Evolutionary conservation across 2,888 invertebrate species (phyloP).

Genomic region (Sminthurinus aureus): DNA sequence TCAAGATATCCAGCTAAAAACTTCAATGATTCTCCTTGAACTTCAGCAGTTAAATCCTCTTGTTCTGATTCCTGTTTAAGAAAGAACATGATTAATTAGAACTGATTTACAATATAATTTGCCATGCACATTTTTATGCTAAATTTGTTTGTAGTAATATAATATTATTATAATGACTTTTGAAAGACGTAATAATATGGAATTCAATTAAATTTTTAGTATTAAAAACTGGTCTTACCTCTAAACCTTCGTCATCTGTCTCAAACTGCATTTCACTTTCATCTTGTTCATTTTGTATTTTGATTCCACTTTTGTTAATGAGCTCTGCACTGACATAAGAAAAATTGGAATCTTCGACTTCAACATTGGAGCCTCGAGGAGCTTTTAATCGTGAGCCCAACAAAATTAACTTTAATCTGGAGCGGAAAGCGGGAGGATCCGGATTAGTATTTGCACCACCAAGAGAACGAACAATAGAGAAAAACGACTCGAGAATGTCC

Average conservation of each 20-base stretch:
- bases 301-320: background rate
- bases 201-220: too few species aligned
- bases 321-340: background rate
- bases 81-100: too few species aligned
- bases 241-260: background rate
- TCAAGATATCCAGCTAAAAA: conserved; percentile 37
- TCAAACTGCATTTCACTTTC: background rate
- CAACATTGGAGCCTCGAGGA: conserved; percentile 15
- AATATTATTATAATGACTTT: background rate
- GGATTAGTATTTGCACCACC: conserved; percentile 21
- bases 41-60: too few species aligned
- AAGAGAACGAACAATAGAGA: conserved; percentile 24
- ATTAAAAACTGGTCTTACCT: background rate
- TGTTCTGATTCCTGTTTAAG: too few species aligned
- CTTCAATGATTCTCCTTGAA: background rate
- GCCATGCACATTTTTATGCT: too few species aligned
- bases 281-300: background rate
- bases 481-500: conserved; percentile 35
- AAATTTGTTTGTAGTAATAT: too few species aligned
- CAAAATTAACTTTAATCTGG: conserved; percentile 22
- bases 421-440: conserved; percentile 18
- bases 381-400: conserved; percentile 25
- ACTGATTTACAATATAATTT: too few species aligned
- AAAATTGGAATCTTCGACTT: background rate
- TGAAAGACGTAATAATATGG: background rate